Evolutionary conservation across 2,888 invertebrate genomes (phyloP).

Genomic region (Heliconius cydno): DNA sequence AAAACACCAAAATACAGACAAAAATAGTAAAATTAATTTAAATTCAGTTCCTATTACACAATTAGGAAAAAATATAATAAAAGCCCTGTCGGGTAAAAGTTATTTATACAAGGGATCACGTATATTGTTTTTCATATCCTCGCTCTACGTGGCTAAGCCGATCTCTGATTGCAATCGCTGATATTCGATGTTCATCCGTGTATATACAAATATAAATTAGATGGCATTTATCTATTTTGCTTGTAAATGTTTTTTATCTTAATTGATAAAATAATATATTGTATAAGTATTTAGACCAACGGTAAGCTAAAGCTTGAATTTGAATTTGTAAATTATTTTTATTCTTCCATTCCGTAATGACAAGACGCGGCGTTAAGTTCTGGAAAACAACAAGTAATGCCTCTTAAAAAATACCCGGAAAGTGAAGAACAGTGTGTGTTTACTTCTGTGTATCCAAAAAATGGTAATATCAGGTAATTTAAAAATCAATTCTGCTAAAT

Average conservation of each 20-base stretch:
- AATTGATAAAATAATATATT: not conserved
- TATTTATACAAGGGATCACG: constrained; percentile 18
- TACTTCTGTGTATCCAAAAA: not conserved
- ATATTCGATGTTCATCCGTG: not conserved
- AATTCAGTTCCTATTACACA: constrained; percentile 2
- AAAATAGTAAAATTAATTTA: not conserved
- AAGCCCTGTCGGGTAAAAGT: not conserved
- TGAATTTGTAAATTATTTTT: too few relatives aligned
- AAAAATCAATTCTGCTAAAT: not conserved
- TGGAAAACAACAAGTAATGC: too few relatives aligned
- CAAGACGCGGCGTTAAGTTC: too few relatives aligned
- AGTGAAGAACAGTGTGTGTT: not conserved
- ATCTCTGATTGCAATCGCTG: constrained; percentile 18
- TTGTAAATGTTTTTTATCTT: not conserved
- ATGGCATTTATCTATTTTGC: not conserved
- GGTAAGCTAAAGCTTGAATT: too few relatives aligned
- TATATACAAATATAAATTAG: not conserved
- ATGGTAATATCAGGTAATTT: too few relatives aligned
- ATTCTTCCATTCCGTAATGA: too few relatives aligned
- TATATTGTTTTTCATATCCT: constrained; percentile 23
- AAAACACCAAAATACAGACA: not conserved
- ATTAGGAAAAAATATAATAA: constrained; percentile 19
- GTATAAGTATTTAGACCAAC: too few relatives aligned
- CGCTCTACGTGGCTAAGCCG: constrained; percentile 18
- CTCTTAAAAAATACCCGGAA: too few relatives aligned